Base-by-base conservation (phyloP, 2,113 vertebrate genomes). In the Atrichornis clamosus region DNA sequence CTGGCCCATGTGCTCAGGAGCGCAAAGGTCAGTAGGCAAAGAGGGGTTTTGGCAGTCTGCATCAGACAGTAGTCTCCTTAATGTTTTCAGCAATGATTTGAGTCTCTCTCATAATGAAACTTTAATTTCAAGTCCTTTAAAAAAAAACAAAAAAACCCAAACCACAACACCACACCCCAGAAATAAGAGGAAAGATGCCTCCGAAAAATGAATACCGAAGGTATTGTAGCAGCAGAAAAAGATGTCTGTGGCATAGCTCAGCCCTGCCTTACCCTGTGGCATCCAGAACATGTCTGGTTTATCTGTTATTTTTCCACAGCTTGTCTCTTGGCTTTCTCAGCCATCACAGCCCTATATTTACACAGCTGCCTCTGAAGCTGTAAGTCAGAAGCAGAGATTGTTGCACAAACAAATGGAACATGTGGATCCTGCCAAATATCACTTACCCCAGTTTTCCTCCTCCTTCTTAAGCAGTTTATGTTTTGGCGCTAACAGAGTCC, bases 351-450 rank as follows among this genome's bases (percentile, higher is more conserved):
- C 84, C 65, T 41, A 0, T 94, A 94, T 96, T 96, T 96, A 96
- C 86, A 84, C 95, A 96, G 93, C 95, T 97, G 95, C 89, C 59
- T 94, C 90, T 73, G 70, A 91, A 91, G 82, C 72, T 90, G 90
- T 88, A 94, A 96, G 86, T 92, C 95, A 96, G 90, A 92, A 94
- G 77, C 81, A 90, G 90, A 7, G 39, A 90, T 82, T 94, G 95
- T 94, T 96, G 94, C 86, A 89, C 64, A 95, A 96, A 96, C 92
- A 94, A 93, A 81, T 16, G 64, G 65, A 96, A 95, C 88, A 95
- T 81, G 95, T 94, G 96, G 93, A 84, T 92, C 95, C 81, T 96
- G 95, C 92, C 96, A 96, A 94, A 93, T 94, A 96, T 75, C 88
- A 68, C 53, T 97, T 93, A 93, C 35, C 70, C 87, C n/a, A 77